Base-by-base conservation (phyloP, 2,888 invertebrate genomes). In the Periphyllus acericola region DNA sequence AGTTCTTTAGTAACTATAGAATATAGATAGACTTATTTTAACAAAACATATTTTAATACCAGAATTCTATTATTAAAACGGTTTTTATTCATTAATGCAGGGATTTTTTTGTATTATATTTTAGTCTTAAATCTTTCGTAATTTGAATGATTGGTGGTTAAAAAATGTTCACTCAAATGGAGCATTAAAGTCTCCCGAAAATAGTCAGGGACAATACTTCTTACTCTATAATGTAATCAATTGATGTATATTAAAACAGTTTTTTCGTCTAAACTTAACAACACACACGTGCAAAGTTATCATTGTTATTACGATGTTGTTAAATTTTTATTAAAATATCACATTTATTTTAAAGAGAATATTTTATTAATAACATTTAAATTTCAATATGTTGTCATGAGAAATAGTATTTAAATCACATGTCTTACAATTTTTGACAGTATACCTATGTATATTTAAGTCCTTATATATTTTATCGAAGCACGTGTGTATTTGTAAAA, bases 201-300 rank as follows among this genome's bases (percentile, higher is more conserved):
- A 19, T 60, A 2, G 60, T 60, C 6, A 21, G 21, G 55, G 14
- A 19, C 14, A 4, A 19, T 55, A 19, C 2, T 55, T 55, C 21
- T 55, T 21, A 55, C 55, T 55, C 4, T 19, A 17, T 17, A 21
- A 25, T 60, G 0, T 60, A 60, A 60, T 60, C 3, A 1, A 29
- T 3, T 32, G 3, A 71, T 14, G 29, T 71, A 29, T 32, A 29
- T 71, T 32, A n/a, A 71, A 71, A 71, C 32, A 52, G 8, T 25
- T 52, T 82, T 60, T 46, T 75, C 3, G 36, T 86, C 36, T 72
- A 71, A 79, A 86, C 86, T 86, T 86, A 86, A 86, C 86, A 86
- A 86, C 86, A 79, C 86, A 86, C 79, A 86, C 86, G 86, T 86
- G 86, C 86, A 71, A 86, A 72, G 68, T 55, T 86, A 71, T 72